Evolutionary conservation across 2,113 vertebrate species (phyloP).

Genomic region (Pavo muticus): DNA sequence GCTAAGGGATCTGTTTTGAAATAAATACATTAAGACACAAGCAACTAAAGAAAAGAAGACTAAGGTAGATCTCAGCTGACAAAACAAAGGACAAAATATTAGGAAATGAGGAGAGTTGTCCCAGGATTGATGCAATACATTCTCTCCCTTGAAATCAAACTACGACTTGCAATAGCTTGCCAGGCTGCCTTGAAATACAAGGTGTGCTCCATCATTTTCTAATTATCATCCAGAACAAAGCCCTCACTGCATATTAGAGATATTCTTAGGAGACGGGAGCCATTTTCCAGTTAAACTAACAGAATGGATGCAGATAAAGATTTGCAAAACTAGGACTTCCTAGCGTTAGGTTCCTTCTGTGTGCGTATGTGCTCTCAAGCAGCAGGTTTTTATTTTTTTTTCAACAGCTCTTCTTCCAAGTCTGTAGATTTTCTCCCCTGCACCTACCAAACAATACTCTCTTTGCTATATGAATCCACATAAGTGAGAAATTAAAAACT

Average conservation of each 20-base stretch:
- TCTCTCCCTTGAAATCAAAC: background rate
- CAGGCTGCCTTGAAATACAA: background rate
- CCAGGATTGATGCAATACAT: background rate
- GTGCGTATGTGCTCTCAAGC: background rate
- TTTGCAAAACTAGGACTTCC: background rate
- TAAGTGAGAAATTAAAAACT: background rate
- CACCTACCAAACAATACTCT: background rate
- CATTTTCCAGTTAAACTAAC: background rate
- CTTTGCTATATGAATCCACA: background rate
- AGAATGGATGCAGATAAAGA: background rate
- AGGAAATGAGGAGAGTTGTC: background rate
- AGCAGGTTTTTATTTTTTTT: background rate
- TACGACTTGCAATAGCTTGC: background rate
- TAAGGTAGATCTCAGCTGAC: background rate
- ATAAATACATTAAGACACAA: background rate
- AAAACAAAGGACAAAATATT: background rate
- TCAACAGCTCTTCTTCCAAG: background rate
- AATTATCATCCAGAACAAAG: background rate
- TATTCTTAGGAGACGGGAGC: background rate
- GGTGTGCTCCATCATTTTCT: background rate
- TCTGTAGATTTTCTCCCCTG: background rate
- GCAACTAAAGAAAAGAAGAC: background rate
- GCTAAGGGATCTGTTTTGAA: background rate
- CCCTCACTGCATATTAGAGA: background rate
- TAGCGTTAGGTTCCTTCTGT: background rate